Evolutionary conservation across 2,797 vertebrate species (phyloP), one percentile per base, ranked within the genome.

Genomic region (Lycodopsis pacificus): DNA sequence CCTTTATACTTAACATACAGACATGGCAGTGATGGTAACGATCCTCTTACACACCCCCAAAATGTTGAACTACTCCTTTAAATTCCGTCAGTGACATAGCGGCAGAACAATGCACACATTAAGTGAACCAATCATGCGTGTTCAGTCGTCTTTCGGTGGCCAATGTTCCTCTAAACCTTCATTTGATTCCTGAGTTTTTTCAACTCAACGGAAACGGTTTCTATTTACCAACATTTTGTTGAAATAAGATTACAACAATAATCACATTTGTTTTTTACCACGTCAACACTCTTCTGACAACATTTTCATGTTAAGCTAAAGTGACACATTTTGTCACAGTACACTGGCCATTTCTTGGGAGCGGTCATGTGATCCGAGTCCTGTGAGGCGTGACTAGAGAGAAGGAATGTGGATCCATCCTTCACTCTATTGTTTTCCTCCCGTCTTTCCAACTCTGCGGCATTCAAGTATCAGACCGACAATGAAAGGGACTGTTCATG

Each of bases 351-450:
- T 68, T 71, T 72, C 34, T 59, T 3, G 48, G 17, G 20, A 40
- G 17, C 5, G 49, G 63, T 85, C 86, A 89, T 81, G 84, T 85
- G 86, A 90, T 65, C 84, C 82, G 44, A 80, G 51, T 80, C 73
- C 82, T 70, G 84, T 77, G 67, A 79, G 61, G 88, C 83, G 83
- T 88, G 85, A 90, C 79, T 73, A 79, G 74, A 86, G 78, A 84
- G 57, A 65, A 85, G 83, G 89, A 91, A 91, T 89, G 87, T 58
- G 70, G 73, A 75, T 83, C 76, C 76, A 73, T 81, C 83, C 76
- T 81, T 81, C 75, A 38, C 76, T 73, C 81, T 14, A 62, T 86
- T 90, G 83, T 88, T 76, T 62, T 54, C 74, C 62, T 22, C 34
- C 51, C 14, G 36, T 84, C 71, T 80, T 49, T 80, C 73, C 22